These are phyloP conservation scores for Galaxias olidus DNA, from an alignment of 2,797 vertebrate genomes.

Conservation along the genomic window DNA sequence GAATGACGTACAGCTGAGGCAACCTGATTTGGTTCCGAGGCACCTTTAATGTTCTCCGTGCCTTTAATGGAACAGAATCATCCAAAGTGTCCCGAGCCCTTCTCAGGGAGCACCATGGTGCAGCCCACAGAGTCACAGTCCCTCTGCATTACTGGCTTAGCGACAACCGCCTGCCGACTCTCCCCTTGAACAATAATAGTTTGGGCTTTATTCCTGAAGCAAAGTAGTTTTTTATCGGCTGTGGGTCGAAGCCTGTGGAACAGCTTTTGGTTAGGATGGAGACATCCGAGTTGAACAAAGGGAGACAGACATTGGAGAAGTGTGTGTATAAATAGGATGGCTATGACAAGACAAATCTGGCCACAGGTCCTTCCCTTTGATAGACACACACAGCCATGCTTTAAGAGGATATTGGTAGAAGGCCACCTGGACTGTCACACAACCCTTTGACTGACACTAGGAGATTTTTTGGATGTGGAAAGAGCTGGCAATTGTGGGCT, in stretches of 20 bases:
- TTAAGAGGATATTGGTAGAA: slow-evolving; percentile 35
- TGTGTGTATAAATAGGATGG: slow-evolving; percentile 46
- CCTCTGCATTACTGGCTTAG: slow-evolving; percentile 40
- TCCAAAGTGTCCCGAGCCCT: slow-evolving; percentile 45
- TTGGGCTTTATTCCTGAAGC: slow-evolving; percentile 55
- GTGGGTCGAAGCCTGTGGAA: slow-evolving; percentile 38
- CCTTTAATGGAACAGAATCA: slow-evolving; percentile 64
- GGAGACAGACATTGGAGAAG: slow-evolving; percentile 13
- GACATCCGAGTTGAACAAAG: slow-evolving; percentile 41
- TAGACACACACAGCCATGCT: slow-evolving; percentile 32
- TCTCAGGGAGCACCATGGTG: slow-evolving; percentile 24
- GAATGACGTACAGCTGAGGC: slow-evolving; percentile 5
- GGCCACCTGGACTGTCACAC: slow-evolving; percentile 41
- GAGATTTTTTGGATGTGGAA: slow-evolving; percentile 28
- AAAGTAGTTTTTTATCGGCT: slow-evolving; percentile 50
- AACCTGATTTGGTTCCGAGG: no score
- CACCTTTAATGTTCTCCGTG: slow-evolving; percentile 54
- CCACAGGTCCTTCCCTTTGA: slow-evolving; percentile 11
- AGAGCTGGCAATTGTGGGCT: slow-evolving; percentile 23
- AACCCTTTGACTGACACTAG: slow-evolving; percentile 39
- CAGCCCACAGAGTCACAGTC: slow-evolving; percentile 26
- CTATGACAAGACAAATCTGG: slow-evolving; percentile 36
- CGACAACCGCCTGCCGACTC: slow-evolving; percentile 44
- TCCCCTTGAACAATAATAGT: slow-evolving; percentile 58
- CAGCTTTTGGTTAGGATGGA: slow-evolving; percentile 54